Evolutionary conservation across 2,797 vertebrate species (phyloP).

Genomic region (Myotis vivesi): DNA sequence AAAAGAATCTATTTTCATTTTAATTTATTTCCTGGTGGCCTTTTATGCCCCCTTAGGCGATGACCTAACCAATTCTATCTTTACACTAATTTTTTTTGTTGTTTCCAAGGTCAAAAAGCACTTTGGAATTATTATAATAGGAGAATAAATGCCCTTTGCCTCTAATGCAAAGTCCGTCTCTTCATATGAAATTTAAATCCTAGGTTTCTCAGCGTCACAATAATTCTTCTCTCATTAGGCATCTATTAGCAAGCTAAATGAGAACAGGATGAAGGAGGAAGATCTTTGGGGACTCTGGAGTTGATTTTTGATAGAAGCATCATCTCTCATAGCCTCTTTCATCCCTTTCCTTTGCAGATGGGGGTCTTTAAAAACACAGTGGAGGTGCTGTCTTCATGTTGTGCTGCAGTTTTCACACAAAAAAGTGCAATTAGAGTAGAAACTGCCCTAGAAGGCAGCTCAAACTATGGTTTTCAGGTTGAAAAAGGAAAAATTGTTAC

Average conservation of each 20-base stretch:
- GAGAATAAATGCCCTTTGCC: constrained; percentile 41
- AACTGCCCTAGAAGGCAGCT: neutral
- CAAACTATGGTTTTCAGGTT: neutral
- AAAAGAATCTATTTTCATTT: constrained; percentile 80
- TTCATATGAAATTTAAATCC: constrained; percentile 37
- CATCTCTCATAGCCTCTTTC: neutral
- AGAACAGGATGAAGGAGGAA: neutral
- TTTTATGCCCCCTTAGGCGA: constrained; percentile 78
- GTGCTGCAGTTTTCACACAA: neutral
- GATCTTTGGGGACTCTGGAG: neutral
- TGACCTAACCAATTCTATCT: constrained; percentile 78
- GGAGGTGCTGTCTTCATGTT: neutral
- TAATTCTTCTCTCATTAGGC: constrained; percentile 24
- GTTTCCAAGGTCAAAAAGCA: constrained; percentile 73
- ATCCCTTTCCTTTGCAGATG: neutral
- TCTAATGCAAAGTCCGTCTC: constrained; percentile 19
- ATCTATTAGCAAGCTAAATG: neutral
- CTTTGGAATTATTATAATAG: constrained; percentile 52
- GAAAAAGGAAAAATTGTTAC: neutral
- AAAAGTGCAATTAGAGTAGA: neutral
- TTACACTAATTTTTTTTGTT: constrained; percentile 69
- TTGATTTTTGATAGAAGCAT: neutral
- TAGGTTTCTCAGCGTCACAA: constrained; percentile 17
- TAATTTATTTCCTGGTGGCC: constrained; percentile 80
- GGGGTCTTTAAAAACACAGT: neutral